These are phyloP conservation scores for Heliconius ismenius DNA, from an alignment of 2,888 invertebrate species.

Conservation along the genomic window DNA sequence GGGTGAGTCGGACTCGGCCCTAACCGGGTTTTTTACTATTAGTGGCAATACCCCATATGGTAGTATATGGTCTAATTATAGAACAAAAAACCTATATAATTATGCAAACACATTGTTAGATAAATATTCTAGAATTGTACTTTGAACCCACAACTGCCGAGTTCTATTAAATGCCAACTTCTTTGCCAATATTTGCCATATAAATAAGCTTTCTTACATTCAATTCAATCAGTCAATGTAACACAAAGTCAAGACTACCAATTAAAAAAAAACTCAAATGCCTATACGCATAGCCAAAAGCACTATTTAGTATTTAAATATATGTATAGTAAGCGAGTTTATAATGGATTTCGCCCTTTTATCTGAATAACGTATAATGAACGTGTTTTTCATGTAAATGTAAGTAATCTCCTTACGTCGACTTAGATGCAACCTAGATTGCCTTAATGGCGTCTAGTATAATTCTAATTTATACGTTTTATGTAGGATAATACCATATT, in stretches of 20 bases:
- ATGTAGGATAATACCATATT: slow-evolving; percentile 32
- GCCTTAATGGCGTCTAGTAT: slow-evolving; percentile 37
- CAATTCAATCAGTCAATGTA: slow-evolving; percentile 13
- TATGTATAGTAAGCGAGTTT: slow-evolving; percentile 12
- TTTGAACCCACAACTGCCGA: background rate
- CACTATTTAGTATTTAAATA: slow-evolving; percentile 1
- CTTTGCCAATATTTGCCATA: background rate
- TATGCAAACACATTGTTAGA: no score
- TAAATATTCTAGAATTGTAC: background rate
- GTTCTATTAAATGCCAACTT: background rate
- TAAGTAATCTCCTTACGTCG: slow-evolving; percentile 43
- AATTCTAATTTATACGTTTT: slow-evolving; percentile 34
- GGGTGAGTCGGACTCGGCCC: no score
- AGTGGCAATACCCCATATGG: no score
- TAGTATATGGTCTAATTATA: no score
- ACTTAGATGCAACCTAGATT: slow-evolving; percentile 43
- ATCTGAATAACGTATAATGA: slow-evolving; percentile 32
- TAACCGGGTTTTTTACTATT: no score
- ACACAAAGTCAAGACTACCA: background rate
- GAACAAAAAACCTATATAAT: no score
- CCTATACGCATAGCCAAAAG: background rate
- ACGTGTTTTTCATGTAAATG: slow-evolving; percentile 39
- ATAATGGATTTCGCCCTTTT: slow-evolving; percentile 28
- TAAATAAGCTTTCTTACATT: background rate
- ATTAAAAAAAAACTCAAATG: background rate